Evolutionary conservation across 2,888 invertebrate species (phyloP).

Genomic region (Gerris lacustris): DNA sequence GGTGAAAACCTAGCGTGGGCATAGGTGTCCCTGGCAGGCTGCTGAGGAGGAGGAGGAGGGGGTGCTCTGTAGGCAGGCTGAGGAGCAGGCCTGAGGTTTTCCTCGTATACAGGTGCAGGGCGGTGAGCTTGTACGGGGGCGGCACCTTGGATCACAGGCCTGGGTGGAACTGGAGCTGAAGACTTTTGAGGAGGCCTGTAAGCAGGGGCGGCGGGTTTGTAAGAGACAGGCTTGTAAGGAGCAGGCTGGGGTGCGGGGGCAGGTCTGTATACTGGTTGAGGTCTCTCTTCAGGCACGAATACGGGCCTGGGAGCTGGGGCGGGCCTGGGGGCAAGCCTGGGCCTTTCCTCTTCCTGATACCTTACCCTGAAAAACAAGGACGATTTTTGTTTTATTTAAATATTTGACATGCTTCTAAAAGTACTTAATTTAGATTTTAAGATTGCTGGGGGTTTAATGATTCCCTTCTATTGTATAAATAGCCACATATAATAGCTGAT

Average conservation of each 20-base stretch:
- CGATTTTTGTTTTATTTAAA: too few relatives aligned
- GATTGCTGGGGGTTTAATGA: background rate
- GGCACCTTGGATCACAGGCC: conserved; percentile 28
- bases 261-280: conserved; percentile 13
- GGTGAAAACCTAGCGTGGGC: conserved; percentile 32
- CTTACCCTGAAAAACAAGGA: background rate
- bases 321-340: conserved; percentile 31
- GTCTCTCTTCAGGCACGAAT: conserved; percentile 31
- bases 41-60: conserved; percentile 34
- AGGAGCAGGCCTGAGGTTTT: conserved; percentile 32
- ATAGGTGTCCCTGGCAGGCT: conserved; percentile 29
- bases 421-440: too few relatives aligned
- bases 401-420: too few relatives aligned
- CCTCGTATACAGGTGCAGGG: conserved; percentile 28
- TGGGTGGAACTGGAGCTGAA: conserved; percentile 30
- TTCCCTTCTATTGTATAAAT: too few relatives aligned
- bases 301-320: conserved; percentile 33
- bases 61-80: conserved; percentile 34
- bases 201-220: conserved; percentile 28
- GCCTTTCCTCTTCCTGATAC: conserved; percentile 24
- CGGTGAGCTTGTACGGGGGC: conserved; percentile 30
- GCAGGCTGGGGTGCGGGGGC: conserved; percentile 10
- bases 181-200: conserved; percentile 25
- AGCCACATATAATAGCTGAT: too few relatives aligned
- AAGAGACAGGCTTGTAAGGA: conserved; percentile 19